These are phyloP conservation scores for Phenacoccus solenopsis DNA, from an alignment of 1,140 invertebrate species.

Conservation along the genomic window DNA sequence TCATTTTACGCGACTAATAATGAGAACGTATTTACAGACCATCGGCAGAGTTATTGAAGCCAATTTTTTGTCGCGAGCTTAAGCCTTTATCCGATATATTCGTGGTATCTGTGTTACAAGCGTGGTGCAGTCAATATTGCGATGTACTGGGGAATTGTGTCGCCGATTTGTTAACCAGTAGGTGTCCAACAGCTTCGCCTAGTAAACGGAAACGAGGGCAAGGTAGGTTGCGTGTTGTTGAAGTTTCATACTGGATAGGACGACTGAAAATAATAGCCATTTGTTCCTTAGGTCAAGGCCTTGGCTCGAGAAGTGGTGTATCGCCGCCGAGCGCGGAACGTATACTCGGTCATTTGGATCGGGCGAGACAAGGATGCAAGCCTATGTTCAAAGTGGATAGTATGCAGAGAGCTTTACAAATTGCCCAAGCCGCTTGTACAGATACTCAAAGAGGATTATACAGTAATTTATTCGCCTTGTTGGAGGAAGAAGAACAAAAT, in stretches of 20 bases:
- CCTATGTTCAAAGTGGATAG: slow-evolving; percentile 63
- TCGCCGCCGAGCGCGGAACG: slow-evolving; percentile 55
- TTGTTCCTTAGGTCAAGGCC: slow-evolving; percentile 20
- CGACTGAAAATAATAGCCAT: too few relatives aligned
- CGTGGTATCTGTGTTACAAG: slow-evolving; percentile 75
- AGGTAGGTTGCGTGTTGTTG: slow-evolving; percentile 12
- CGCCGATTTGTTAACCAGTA: slow-evolving; percentile 56
- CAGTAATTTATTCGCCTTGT: slow-evolving; percentile 77
- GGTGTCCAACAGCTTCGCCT: slow-evolving; percentile 67
- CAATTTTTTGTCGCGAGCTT: slow-evolving; percentile 64
- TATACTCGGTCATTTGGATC: slow-evolving; percentile 82
- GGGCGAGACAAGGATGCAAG: slow-evolving; percentile 55
- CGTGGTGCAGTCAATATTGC: slow-evolving; percentile 76
- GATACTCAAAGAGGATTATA: slow-evolving; percentile 72
- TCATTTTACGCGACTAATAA: not conserved
- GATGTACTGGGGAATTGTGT: slow-evolving; percentile 78
- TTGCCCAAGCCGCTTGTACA: slow-evolving; percentile 62
- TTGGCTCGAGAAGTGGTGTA: slow-evolving; percentile 31
- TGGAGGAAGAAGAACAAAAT: slow-evolving; percentile 64
- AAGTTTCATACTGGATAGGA: not conserved
- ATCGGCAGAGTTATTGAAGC: slow-evolving; percentile 67
- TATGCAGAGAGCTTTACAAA: slow-evolving; percentile 77
- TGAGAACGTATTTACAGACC: slow-evolving; percentile 43
- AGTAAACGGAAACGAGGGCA: slow-evolving; percentile 71
- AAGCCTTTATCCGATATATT: slow-evolving; percentile 59